Conservation (phyloP, 1,140 invertebrate species). For the Brachionus rubens region DNA sequence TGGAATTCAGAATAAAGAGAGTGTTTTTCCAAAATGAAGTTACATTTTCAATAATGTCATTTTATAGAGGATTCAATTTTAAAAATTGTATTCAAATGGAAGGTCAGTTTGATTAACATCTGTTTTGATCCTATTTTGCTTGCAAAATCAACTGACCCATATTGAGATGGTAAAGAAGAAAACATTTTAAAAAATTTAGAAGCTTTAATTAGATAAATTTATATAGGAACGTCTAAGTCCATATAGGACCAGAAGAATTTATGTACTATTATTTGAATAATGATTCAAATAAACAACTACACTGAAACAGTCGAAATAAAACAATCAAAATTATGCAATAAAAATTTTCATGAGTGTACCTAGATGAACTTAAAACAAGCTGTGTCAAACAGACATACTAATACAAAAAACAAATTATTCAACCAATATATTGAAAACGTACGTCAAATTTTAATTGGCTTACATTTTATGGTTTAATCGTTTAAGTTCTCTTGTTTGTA, state of each 20-base stretch:
- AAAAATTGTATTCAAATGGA: not conserved
- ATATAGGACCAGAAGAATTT: constrained; percentile 23
- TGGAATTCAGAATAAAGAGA: too few relatives aligned
- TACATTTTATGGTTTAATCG: constrained; percentile 36
- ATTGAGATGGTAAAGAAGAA: not conserved
- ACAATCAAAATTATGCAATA: not conserved
- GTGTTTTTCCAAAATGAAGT: too few relatives aligned
- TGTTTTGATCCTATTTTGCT: not conserved
- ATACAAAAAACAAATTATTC: not conserved
- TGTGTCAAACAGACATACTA: not conserved
- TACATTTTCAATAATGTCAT: not conserved
- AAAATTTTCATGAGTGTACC: constrained; percentile 29
- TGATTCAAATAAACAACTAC: not conserved
- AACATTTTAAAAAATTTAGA: not conserved
- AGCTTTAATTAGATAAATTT: not conserved
- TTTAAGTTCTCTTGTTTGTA: not conserved
- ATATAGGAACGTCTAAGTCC: not conserved
- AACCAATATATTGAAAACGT: not conserved
- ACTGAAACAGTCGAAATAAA: not conserved
- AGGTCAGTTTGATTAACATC: not conserved
- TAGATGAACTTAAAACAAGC: constrained; percentile 34
- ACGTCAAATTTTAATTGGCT: constrained; percentile 23
- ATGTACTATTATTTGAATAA: constrained; percentile 19
- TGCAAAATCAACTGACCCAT: constrained; percentile 2
- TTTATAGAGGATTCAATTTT: not conserved